Evolutionary conservation across 2,113 vertebrate species (phyloP).

Genomic region (Syngnathoides biaculeatus): DNA sequence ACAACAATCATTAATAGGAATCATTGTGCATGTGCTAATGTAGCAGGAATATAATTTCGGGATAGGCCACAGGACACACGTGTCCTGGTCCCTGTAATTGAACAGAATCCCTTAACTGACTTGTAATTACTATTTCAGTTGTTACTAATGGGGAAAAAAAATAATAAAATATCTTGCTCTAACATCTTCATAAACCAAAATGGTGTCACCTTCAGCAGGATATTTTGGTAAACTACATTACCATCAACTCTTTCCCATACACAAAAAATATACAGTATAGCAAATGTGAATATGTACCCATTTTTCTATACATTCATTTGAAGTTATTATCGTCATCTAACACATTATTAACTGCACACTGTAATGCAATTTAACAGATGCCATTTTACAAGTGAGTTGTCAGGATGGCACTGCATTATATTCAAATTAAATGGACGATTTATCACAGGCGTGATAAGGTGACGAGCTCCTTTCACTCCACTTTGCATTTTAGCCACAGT

Average conservation of each 20-base stretch:
- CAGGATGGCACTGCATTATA: slow-evolving; percentile 1
- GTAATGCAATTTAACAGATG: background rate
- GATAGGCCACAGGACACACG: too few relatives aligned
- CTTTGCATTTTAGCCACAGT: slow-evolving; percentile 28
- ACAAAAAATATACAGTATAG: background rate
- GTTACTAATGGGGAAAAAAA: too few relatives aligned
- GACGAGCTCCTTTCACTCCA: slow-evolving; percentile 38
- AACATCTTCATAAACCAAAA: background rate
- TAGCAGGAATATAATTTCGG: too few relatives aligned
- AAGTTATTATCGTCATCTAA: background rate
- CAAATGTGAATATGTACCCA: background rate
- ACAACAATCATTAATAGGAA: too few relatives aligned
- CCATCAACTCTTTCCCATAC: background rate
- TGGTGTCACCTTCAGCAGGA: background rate
- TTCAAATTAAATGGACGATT: background rate
- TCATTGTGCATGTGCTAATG: too few relatives aligned
- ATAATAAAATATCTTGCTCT: too few relatives aligned
- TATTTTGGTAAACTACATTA: background rate
- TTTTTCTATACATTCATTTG: background rate
- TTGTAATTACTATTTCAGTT: background rate
- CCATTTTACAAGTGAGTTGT: background rate
- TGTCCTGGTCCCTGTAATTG: too few relatives aligned
- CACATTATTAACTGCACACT: background rate
- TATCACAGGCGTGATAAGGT: slow-evolving; percentile 26
- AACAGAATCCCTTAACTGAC: too few relatives aligned